Base-by-base conservation (phyloP, 2,888 invertebrate species). In the Anarsia innoxiella region DNA sequence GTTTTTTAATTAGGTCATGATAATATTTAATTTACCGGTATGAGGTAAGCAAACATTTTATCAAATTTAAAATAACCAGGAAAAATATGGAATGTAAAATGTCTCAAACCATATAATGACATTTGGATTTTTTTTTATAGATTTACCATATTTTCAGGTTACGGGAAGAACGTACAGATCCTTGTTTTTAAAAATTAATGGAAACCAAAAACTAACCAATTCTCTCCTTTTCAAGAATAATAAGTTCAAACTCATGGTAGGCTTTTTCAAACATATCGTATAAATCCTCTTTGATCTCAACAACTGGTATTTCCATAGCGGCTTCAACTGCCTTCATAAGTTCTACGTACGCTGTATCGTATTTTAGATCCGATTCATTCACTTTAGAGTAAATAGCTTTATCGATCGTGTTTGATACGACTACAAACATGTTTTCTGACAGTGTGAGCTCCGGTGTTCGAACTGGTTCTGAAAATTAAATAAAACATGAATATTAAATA, bases 281-380 rank as follows among this genome's bases (percentile, higher is more conserved):
- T 9, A 84, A 74, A 16, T 84, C 83, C 39, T 60, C 48, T 31
- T 47, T 57, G 25, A 84, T 70, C 0, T 70, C 70, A 2, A 59
- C 45, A 1, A 84, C 79, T 0, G 83, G 76, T 37, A 80, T 59
- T 42, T 84, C 83, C 83, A 84, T 83, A 0, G 80, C 78, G 15
- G 56, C 46, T 47, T 84, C 83, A 0, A 82, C 77, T 1, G 67
- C 68, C 15, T 66, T 72, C 36, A 37, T 45, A 0, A 84, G 47
- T 40, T 77, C 78, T 1, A 82, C 72, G 33, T 74, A 83, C 0
- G 80, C 80, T 0, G 72, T 73, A 40, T 84, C 83, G 36, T 75
- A 83, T 2, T 56, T 56, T 0, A 83, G 36, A 0, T 50, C 41
- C 1, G 26, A 25, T 0, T 83, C 79, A 29, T 73, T 65, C 0